Evolutionary conservation across 2,113 vertebrate genomes (phyloP).

Genomic region (Megatriorchis doriae): DNA sequence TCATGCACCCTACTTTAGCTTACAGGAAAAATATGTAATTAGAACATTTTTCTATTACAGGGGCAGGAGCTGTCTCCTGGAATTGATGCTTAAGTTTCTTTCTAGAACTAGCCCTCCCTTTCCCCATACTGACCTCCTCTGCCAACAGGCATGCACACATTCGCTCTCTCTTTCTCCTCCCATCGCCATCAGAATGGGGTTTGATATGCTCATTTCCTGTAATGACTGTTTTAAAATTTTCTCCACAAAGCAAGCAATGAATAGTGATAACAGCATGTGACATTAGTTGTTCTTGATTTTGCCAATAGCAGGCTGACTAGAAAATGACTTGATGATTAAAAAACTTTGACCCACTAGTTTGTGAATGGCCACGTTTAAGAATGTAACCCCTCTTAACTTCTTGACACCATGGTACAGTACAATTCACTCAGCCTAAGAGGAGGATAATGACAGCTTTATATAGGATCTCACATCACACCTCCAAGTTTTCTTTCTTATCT

Average conservation of each 20-base stretch:
- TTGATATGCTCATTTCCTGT: neutral
- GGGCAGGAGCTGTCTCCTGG: neutral
- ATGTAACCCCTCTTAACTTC: constrained; percentile 71
- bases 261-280: neutral
- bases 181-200: neutral
- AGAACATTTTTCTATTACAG: neutral
- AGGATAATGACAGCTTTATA: constrained; percentile 65
- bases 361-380: constrained; percentile 57
- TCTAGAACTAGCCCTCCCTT: neutral
- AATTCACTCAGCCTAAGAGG: constrained; percentile 62
- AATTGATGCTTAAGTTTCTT: neutral
- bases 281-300: neutral
- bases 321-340: constrained; percentile 11
- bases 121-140: neutral
- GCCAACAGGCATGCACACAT: neutral
- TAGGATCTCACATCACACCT: constrained; percentile 74
- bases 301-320: neutral
- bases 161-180: neutral
- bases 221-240: neutral
- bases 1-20: neutral
- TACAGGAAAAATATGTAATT: neutral
- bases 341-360: neutral
- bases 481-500: constrained; percentile 67
- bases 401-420: constrained; percentile 55
- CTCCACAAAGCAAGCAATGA: neutral